Evolutionary conservation across 2,888 invertebrate genomes (phyloP), one percentile per base, ranked within the genome.

Genomic region (Parnassius orleans): DNA sequence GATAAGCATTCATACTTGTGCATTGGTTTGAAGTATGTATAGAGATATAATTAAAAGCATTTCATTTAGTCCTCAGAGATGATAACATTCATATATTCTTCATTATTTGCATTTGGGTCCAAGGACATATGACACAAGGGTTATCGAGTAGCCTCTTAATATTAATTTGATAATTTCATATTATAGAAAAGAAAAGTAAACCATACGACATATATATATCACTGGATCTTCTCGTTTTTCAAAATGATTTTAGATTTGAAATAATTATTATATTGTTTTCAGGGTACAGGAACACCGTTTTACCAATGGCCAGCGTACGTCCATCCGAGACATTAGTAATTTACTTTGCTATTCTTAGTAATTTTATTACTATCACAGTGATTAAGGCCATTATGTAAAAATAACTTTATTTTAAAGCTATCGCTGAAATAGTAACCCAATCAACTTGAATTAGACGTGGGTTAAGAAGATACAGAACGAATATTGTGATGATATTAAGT

Each of bases 251-350:
- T 33, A 33, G 33, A 33, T 33, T 1, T 33, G 44, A 11, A 11
- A 10, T 46, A 12, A 46, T 46, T n/a, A 12, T 12, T 41, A 19
- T 56, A 63, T 60, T 64, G 66, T 70, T 68, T 81, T 9, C 76
- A 90, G 90, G 80, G 74, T 64, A 73, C 77, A 65, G 77, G 74
- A 66, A 73, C 74, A 67, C 83, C 83, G 50, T 73, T 76, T 15
- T 89, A 90, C 72, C 82, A 87, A 66, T 89, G 87, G 83, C 89
- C 90, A 65, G 77, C 74, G 65, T 87, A 83, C 75, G 81, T 88
- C 44, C 79, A 80, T 59, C 77, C 80, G 66, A 76, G 77, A 67
- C 84, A 85, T 77, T 83, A 80, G 67, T 81, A 79, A 67, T 64
- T 61, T 56, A 61, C 65, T 33, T 56, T 43, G 11, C 19, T 65